Evolutionary conservation across 2,888 invertebrate species (phyloP).

Genomic region (Platycheirus albimanus): DNA sequence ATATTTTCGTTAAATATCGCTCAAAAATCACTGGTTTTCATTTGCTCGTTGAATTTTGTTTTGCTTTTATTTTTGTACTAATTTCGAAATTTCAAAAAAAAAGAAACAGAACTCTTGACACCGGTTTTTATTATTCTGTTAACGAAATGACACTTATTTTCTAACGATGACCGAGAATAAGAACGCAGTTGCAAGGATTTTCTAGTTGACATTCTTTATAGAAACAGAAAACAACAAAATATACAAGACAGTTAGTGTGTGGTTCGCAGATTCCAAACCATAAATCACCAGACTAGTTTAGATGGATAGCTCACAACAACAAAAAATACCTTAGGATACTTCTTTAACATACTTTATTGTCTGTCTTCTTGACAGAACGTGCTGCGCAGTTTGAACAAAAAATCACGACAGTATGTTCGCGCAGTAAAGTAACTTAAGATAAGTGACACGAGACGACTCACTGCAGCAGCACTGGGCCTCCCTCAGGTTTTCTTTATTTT

Average conservation of each 20-base stretch:
- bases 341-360: constrained; percentile 24
- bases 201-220: constrained; percentile 40
- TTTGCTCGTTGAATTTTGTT: neutral
- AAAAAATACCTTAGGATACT: constrained; percentile 10
- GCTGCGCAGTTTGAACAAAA: constrained; percentile 33
- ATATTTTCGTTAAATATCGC: neutral
- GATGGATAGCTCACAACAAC: constrained; percentile 51
- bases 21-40: neutral
- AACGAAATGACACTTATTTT: neutral
- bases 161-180: constrained; percentile 45
- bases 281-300: constrained; percentile 70
- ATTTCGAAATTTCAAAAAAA: no score
- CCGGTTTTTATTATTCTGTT: constrained; percentile 15
- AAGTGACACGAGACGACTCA: constrained; percentile 54
- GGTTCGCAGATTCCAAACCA: constrained; percentile 62
- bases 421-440: constrained; percentile 53
- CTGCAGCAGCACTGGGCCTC: constrained; percentile 31
- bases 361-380: constrained; percentile 49
- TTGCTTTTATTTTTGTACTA: neutral
- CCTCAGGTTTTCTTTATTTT: no score
- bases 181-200: constrained; percentile 30
- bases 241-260: constrained; percentile 16
- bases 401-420: constrained; percentile 29
- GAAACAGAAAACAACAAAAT: constrained; percentile 28
- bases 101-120: constrained; percentile 35